Conservation (phyloP, 2,888 invertebrate genomes). For the Amphipoea lucens region DNA sequence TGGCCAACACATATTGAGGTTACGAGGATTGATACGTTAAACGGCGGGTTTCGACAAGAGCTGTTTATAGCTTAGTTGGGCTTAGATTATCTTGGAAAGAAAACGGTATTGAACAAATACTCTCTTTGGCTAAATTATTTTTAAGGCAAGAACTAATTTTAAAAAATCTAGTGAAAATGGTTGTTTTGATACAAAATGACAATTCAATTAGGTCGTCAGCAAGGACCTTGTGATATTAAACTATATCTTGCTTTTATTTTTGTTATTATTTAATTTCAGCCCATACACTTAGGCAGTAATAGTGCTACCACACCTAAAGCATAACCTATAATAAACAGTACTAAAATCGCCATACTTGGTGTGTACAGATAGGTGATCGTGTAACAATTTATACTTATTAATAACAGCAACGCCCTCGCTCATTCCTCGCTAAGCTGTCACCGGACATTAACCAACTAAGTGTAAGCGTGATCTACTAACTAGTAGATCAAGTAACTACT, state of each 20-base stretch:
- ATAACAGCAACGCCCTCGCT: constrained; percentile 30
- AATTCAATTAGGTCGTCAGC: neutral
- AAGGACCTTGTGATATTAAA: neutral
- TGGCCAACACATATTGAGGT: constrained; percentile 63
- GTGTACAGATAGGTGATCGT: constrained; percentile 13
- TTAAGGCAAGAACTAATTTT: neutral
- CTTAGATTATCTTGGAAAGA: neutral
- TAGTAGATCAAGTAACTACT: constrained; percentile 27
- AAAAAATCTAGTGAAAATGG: neutral
- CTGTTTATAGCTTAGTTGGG: constrained; percentile 9
- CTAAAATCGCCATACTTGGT: constrained; percentile 12
- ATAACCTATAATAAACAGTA: neutral
- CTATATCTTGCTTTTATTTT: neutral
- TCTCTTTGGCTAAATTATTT: neutral
- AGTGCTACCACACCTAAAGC: neutral
- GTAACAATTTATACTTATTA: constrained; percentile 15
- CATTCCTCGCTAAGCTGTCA: constrained; percentile 46
- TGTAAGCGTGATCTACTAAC: constrained; percentile 67
- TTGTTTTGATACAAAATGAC: neutral
- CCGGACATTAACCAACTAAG: constrained; percentile 50
- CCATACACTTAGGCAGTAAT: no score
- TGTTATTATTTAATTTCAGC: neutral
- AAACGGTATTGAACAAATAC: neutral
- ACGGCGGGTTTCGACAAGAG: constrained; percentile 49
- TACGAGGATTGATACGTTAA: constrained; percentile 62